Conservation (phyloP, 2,797 vertebrate genomes). For the Intellagama lesueurii region DNA sequence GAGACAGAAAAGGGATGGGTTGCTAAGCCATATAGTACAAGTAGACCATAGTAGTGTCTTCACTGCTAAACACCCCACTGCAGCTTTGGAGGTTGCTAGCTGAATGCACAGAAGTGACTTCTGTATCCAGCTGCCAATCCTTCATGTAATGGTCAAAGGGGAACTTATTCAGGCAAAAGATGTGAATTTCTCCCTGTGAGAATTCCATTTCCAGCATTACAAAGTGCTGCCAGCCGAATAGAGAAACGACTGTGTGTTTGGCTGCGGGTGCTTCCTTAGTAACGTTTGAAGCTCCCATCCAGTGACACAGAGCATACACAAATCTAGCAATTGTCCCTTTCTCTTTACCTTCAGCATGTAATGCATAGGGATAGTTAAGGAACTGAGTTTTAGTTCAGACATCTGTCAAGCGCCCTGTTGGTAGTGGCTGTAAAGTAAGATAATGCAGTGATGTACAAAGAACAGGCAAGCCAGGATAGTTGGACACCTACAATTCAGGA, state of each 20-base stretch:
- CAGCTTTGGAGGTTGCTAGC: not conserved
- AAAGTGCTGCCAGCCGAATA: not conserved
- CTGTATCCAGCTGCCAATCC: conserved; percentile 6
- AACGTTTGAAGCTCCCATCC: not conserved
- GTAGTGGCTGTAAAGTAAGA: not conserved
- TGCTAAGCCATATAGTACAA: not conserved
- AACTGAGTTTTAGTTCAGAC: not conserved
- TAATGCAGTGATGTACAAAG: not conserved
- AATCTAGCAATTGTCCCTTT: not conserved
- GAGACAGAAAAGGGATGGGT: not conserved
- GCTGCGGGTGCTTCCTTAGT: not conserved
- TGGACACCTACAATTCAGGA: not conserved
- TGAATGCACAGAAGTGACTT: conserved; percentile 14
- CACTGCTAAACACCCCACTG: not conserved
- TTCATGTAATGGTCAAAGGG: conserved; percentile 14
- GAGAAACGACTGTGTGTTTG: not conserved
- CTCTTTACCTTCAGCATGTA: not conserved
- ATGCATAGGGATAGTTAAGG: not conserved
- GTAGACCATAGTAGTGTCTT: not conserved
- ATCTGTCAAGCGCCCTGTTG: not conserved
- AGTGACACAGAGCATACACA: not conserved
- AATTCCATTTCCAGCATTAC: not conserved
- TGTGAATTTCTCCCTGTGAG: not conserved
- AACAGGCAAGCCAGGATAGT: not conserved
- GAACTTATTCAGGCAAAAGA: conserved; percentile 17